Evolutionary conservation across 1,140 invertebrate species (phyloP).

Genomic region (Drosophila busckii): DNA sequence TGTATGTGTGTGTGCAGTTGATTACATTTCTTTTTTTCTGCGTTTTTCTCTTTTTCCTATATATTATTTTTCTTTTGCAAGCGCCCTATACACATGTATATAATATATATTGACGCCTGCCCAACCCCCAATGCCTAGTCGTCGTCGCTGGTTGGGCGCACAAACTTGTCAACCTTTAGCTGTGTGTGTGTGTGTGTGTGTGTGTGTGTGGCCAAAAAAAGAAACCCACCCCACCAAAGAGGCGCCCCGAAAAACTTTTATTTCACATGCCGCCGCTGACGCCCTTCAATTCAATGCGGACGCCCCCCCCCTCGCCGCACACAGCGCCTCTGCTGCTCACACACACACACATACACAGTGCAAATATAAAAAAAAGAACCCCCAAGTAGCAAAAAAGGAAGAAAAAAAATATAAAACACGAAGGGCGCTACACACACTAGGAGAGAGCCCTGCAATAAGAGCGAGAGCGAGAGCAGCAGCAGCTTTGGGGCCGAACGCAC

Average conservation of each 20-base stretch:
- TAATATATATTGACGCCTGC: slow-evolving; percentile 25
- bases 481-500: not conserved
- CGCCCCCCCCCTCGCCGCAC: too few relatives aligned
- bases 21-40: slow-evolving; percentile 52
- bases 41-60: not conserved
- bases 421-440: slow-evolving; percentile 27
- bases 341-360: not conserved
- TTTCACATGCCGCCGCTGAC: slow-evolving; percentile 6
- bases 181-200: too few relatives aligned
- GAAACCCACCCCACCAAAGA: too few relatives aligned
- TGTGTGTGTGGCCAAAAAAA: too few relatives aligned
- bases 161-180: slow-evolving; percentile 40
- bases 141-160: slow-evolving; percentile 35
- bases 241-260: not conserved
- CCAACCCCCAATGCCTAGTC: not conserved
- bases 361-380: slow-evolving; percentile 24
- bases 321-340: not conserved
- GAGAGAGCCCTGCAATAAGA: too few relatives aligned
- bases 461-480: too few relatives aligned
- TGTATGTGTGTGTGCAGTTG: slow-evolving; percentile 55
- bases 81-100: slow-evolving; percentile 50
- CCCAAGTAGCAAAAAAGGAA: slow-evolving; percentile 39
- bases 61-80: slow-evolving; percentile 13
- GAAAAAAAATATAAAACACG: slow-evolving; percentile 41
- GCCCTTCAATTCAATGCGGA: slow-evolving; percentile 62